Base-by-base conservation (phyloP, 2,888 invertebrate genomes). In the Diplazon laetatorius region DNA sequence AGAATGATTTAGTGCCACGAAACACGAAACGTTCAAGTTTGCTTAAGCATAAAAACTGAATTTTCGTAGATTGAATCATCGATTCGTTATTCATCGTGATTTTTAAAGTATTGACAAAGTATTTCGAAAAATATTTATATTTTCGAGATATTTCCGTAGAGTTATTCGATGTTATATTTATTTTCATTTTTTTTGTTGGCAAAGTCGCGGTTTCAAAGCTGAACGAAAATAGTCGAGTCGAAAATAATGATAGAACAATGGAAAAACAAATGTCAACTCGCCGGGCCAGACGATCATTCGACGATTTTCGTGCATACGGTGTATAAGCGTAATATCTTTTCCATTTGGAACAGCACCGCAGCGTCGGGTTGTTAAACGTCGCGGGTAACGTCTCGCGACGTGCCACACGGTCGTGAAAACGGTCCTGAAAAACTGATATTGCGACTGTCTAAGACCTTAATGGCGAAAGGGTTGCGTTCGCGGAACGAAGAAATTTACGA, bases 271-370 rank as follows among this genome's bases (percentile, higher is more conserved):
- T 22, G 65, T 16, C 18, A 37, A 65, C 48, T 48, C 37, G 52
- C 22, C 37, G 18, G 22, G 10, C 37, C 39, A 59, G 59, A 66
- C 52, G 39, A 66, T 66, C 50, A 42, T 66, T 66, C 35, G 39
- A 50, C 39, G 65, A 66, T 66, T 66, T 66, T 14, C 65, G 52
- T 66, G 25, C 65, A 52, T 39, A 66, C 52, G 39, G 52, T 22
- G 39, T 39, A n/a, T n/a, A 22, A 52, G 50, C 52, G 52, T 66
- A 66, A 66, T 52, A 66, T 14, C 52, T 50, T 66, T 66, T 66
- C 52, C 52, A 66, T 66, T 66, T 52, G 65, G 50, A 66, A 66
- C 63, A 63, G 63, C 63, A 66, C 63, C 48, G 63, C 63, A 48
- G 63, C 48, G 35, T 46, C 63, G 39, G 52, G 52, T 52, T 52